Evolutionary conservation across 1,140 invertebrate genomes (phyloP), one percentile per base, ranked within the genome.

Genomic region (Patella vulgata): DNA sequence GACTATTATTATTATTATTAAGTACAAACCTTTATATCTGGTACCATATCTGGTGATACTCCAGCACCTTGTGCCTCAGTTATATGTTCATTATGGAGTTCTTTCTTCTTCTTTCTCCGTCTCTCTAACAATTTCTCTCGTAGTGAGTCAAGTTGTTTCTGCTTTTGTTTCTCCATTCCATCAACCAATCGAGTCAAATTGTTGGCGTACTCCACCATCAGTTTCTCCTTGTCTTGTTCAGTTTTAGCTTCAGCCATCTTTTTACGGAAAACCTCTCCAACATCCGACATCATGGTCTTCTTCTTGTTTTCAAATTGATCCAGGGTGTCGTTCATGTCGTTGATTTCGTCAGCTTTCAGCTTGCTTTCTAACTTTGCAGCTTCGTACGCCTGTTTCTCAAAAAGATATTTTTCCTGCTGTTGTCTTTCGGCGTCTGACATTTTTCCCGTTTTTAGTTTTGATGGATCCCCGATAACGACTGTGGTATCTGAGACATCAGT

Each of bases 331-430:
- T 80, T 78, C 21, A 80, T 73, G 3, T 55, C 47, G 12, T 75
- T 65, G 9, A 76, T 75, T 66, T 82, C 81, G 17, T 70, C 60
- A 28, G 59, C 66, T 48, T 74, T 72, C 11, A 82, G 59, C 48
- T 80, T 71, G 59, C 74, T 79, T 54, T 81, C 78, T n/a, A 80
- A 62, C 43, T 77, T 76, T 11, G 75, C 76, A 39, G 77, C 77
- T 51, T 82, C 79, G 31, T 79, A 79, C n/a, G 80, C 79, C 58
- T 81, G 77, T 59, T 78, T 80, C 63, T 82, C 77, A 67, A 81
- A 80, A 40, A 79, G 55, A 56, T 69, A 70, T 53, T 74, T 74
- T 33, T 71, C 53, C 28, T 70, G 59, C 36, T 78, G 63, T 31
- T 52, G 60, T 47, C 67, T 46, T 21, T 63, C 51, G 14, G 52